phyloP scores from a whole-genome alignment of 2,888 invertebrate genomes.

The Campopleginae sp. region DNA sequence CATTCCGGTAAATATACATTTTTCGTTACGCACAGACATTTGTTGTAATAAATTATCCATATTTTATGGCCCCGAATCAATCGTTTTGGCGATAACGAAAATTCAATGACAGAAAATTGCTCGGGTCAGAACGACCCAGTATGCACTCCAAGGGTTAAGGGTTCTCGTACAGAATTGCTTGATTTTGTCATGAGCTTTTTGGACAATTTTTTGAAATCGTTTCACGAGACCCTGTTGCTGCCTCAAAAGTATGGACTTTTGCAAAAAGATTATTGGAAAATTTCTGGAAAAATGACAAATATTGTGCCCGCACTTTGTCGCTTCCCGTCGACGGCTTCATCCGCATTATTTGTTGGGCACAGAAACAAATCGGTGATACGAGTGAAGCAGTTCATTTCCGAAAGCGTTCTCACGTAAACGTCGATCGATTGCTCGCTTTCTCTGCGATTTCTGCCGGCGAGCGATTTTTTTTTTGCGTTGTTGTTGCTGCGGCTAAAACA shows the following conservation, averaged over 20 bases:
- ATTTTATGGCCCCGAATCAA: too few relatives aligned
- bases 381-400: constrained; percentile 48
- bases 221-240: neutral
- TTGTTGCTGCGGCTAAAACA: constrained; percentile 48
- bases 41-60: too few relatives aligned
- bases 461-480: neutral
- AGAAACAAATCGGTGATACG: constrained; percentile 42
- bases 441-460: constrained; percentile 20
- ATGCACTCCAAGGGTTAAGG: too few relatives aligned
- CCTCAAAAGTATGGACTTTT: neutral
- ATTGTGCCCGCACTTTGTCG: neutral
- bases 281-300: neutral
- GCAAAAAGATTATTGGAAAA: neutral
- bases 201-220: neutral
- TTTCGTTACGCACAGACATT: too few relatives aligned
- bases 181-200: neutral
- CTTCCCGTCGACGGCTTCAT: neutral
- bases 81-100: too few relatives aligned
- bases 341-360: neutral
- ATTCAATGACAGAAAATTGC: too few relatives aligned
- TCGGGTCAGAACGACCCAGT: too few relatives aligned
- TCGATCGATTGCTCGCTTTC: constrained; percentile 42
- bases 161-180: too few relatives aligned
- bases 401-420: constrained; percentile 50
- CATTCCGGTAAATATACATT: too few relatives aligned